A percentile compares a stretch with the other conserved stretches of the same genome.
Conservation (phyloP, 2,113 vertebrate species). For the Triplophysa tibetana region DNA sequence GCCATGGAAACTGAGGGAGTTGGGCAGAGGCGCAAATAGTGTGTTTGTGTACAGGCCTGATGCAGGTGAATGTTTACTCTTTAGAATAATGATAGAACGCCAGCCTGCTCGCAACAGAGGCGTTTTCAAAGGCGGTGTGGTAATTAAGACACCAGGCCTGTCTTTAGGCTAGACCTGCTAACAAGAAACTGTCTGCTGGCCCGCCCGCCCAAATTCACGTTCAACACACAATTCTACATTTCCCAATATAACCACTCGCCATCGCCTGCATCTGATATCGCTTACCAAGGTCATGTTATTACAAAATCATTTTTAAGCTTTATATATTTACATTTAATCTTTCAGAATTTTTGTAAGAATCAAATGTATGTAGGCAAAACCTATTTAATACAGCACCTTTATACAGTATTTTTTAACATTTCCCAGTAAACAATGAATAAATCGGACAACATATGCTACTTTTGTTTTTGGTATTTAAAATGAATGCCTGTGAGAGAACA, state of each 20-base stretch:
- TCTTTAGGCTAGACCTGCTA: slow-evolving; percentile 34
- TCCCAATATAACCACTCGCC: not conserved
- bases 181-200: slow-evolving; percentile 39
- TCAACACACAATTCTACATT: slow-evolving; percentile 1
- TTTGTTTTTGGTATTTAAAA: too few species aligned
- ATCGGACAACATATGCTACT: too few species aligned
- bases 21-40: slow-evolving; percentile 50
- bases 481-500: too few species aligned
- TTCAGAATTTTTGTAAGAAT: too few species aligned
- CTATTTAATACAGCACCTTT: too few species aligned
- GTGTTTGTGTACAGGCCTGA: slow-evolving; percentile 40
- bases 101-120: slow-evolving; percentile 15
- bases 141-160: slow-evolving; percentile 53
- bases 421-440: too few species aligned
- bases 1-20: slow-evolving; percentile 71
- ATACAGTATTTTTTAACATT: too few species aligned
- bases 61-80: slow-evolving; percentile 57
- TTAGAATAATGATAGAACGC: slow-evolving; percentile 51
- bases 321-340: not conserved
- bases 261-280: too few species aligned
- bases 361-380: too few species aligned
- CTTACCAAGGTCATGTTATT: not conserved
- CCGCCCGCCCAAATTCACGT: slow-evolving; percentile 23
- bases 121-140: slow-evolving; percentile 11
- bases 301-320: not conserved